Percentiles rank a stretch among this genome's conserved stretches.
These are phyloP conservation scores for Drosophila pseudoobscura DNA, from an alignment of 1,140 invertebrate species.

Conservation along the genomic window DNA sequence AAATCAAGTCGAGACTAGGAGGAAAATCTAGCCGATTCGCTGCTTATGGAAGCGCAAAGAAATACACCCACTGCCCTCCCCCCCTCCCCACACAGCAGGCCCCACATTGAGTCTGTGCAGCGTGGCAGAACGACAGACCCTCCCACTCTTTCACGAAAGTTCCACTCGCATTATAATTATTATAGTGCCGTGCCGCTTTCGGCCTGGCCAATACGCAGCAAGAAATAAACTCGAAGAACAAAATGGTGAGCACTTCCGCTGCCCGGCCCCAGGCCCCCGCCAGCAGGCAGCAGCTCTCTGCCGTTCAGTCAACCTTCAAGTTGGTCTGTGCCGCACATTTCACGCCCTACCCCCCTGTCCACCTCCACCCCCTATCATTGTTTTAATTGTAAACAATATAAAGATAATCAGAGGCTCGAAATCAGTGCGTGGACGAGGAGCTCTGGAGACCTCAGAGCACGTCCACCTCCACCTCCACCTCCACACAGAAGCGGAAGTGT, in stretches of 20 bases:
- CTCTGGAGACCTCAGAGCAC: too few relatives aligned
- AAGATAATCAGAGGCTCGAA: constrained; percentile 66
- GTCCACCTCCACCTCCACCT: too few relatives aligned
- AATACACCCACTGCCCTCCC: constrained; percentile 58
- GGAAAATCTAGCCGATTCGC: constrained; percentile 47
- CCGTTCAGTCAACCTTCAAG: constrained; percentile 10
- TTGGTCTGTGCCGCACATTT: constrained; percentile 69
- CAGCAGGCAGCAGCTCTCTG: background rate
- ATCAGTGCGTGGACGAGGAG: constrained; percentile 28
- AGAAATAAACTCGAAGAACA: constrained; percentile 51
- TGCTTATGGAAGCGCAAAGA: constrained; percentile 80
- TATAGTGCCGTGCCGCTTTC: background rate
- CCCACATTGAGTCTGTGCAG: constrained; percentile 52
- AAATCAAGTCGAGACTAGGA: constrained; percentile 52
- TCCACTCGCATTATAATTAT: too few relatives aligned
- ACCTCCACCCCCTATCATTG: constrained; percentile 15
- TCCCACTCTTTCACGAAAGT: background rate
- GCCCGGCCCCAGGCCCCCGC: constrained; percentile 2
- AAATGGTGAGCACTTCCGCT: constrained; percentile 65
- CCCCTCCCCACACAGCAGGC: constrained; percentile 10
- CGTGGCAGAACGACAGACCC: constrained; percentile 51
- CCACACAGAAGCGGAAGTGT: constrained; percentile 56
- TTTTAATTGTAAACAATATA: constrained; percentile 71
- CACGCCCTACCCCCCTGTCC: constrained; percentile 20
- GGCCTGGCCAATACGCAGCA: constrained; percentile 60